These are phyloP conservation scores for Sterrhoptilus dennistouni DNA, from an alignment of 2,113 vertebrate species.

Conservation along the genomic window DNA sequence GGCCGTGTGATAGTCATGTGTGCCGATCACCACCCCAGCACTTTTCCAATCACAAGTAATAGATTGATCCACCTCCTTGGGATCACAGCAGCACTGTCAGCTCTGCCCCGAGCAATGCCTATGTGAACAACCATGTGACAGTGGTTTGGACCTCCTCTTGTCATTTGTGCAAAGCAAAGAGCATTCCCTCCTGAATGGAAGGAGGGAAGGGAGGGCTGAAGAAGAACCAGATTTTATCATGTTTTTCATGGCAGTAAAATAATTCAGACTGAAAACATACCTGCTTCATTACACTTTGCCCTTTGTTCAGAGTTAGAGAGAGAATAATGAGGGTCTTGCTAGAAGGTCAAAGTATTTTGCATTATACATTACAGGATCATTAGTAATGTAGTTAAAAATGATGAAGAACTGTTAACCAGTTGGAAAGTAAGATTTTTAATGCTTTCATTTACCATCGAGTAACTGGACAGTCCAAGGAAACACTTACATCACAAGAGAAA, in stretches of 20 bases:
- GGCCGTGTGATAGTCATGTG: background rate
- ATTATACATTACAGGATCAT: background rate
- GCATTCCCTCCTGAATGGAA: background rate
- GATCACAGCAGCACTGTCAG: accelerated
- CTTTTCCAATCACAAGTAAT: background rate
- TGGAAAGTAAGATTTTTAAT: background rate
- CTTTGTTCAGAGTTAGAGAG: background rate
- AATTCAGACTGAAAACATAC: background rate
- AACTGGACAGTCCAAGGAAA: background rate
- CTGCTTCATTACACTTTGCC: background rate
- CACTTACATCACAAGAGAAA: background rate
- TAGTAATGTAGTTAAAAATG: background rate
- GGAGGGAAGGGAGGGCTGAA: background rate
- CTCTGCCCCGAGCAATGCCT: background rate
- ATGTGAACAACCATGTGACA: background rate
- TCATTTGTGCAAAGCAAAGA: background rate
- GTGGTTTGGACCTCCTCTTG: background rate
- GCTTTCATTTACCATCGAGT: background rate
- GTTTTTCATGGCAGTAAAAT: background rate
- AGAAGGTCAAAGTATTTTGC: background rate
- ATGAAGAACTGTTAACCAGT: background rate
- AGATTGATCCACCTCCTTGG: background rate
- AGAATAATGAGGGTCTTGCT: background rate
- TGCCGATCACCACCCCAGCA: accelerated
- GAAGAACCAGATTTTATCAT: background rate